Base-by-base conservation (phyloP, 2,888 invertebrate genomes). In the Tachystola acroxantha region DNA sequence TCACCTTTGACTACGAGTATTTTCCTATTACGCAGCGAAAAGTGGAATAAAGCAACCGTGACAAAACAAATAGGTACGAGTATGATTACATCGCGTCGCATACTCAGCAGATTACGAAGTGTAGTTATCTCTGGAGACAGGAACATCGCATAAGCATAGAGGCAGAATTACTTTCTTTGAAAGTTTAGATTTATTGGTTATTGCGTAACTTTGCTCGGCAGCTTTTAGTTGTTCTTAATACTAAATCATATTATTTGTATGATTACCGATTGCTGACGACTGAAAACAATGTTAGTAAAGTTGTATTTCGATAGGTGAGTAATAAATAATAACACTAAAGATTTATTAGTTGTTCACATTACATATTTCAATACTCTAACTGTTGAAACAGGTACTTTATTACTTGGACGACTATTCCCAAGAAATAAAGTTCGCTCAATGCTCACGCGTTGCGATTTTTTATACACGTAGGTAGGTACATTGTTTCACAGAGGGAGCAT, bases 151-250 rank as follows among this genome's bases (percentile, higher is more conserved):
- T 73, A 73, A 64, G 76, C 69, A 76, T 69, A 68, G 71, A 67
- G 67, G 72, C 70, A 72, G 64, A 73, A 79, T 80, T 79, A 81
- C 79, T 79, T 80, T 75, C 74, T 73, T 74, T 61, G 68, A 67
- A 80, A 81, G 72, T 80, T 80, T 70, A 75, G 80, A 82, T 85
- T 85, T 84, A 85, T 84, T 75, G 76, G 65, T 62, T 64, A 71
- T 72, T 72, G 71, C 69, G 73, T 73, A 73, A 75, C 68, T 73
- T 73, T 48, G 59, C 64, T 76, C 69, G 63, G 65, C 64, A 70
- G 65, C 65, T 68, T 73, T 66, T 72, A 72, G 69, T 75, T 76
- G 75, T 73, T 71, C 72, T 72, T 71, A 70, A 68, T 71, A 75
- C 66, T 81, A 77, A 79, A 82, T 82, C 80, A 82, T 73, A 75